Percentiles rank a stretch among this genome's conserved stretches.
Evolutionary conservation across 2,888 invertebrate genomes (phyloP).

Genomic region (Thymelicus sylvestris): DNA sequence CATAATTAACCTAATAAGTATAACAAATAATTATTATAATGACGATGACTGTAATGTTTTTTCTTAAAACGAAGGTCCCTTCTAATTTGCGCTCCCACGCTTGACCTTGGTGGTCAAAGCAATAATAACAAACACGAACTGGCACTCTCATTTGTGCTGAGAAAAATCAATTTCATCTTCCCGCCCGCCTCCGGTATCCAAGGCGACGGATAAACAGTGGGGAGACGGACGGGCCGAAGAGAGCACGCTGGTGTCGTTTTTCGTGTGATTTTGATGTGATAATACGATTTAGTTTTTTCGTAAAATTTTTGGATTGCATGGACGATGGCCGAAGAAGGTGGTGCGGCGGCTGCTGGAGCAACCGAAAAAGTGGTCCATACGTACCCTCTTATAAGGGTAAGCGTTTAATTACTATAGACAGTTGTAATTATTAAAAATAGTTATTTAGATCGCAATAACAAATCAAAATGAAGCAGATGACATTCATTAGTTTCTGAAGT

Average conservation of each 20-base stretch:
- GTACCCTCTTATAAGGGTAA: constrained; percentile 93
- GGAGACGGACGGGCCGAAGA: constrained; percentile 62
- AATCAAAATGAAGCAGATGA: too few relatives aligned
- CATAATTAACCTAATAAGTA: constrained; percentile 13
- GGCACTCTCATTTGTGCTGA: constrained; percentile 45
- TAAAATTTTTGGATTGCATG: constrained; percentile 42
- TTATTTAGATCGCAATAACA: too few relatives aligned
- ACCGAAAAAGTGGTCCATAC: constrained; percentile 90
- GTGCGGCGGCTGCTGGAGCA: constrained; percentile 62
- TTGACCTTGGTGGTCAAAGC: constrained; percentile 39
- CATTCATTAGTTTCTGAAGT: too few relatives aligned
- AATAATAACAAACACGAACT: constrained; percentile 39
- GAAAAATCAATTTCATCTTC: constrained; percentile 81
- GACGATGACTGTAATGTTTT: constrained; percentile 30
- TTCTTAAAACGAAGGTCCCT: constrained; percentile 30
- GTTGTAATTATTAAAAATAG: too few relatives aligned
- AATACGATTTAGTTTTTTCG: constrained; percentile 42
- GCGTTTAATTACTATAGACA: constrained; percentile 41
- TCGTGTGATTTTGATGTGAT: constrained; percentile 46
- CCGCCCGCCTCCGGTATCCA: constrained; percentile 77
- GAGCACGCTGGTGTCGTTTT: constrained; percentile 51
- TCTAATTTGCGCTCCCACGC: constrained; percentile 39
- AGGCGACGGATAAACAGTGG: constrained; percentile 81
- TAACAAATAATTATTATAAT: constrained; percentile 21
- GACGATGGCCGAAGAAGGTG: constrained; percentile 71